Evolutionary conservation across 2,797 vertebrate genomes (phyloP).

Genomic region (Lepilemur ruficaudatus): DNA sequence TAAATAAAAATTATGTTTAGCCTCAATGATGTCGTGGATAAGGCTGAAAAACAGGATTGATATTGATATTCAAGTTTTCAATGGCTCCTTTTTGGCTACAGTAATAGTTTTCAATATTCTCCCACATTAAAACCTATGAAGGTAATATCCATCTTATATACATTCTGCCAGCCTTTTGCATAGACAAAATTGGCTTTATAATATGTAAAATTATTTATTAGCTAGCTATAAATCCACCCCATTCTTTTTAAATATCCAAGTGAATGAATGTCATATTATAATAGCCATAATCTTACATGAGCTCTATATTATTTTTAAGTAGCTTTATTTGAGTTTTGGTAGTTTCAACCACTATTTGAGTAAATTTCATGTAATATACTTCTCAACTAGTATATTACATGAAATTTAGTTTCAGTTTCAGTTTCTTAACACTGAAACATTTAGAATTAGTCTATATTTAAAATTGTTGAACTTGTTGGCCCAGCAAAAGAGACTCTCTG

Average conservation of each 20-base stretch:
- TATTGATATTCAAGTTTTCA: conserved; percentile 13
- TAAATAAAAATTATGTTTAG: not conserved
- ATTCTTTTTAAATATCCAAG: conserved; percentile 20
- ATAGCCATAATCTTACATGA: not conserved
- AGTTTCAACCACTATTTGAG: conserved; percentile 19
- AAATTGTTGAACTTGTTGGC: not conserved
- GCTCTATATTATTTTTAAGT: conserved; percentile 3
- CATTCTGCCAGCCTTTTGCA: not conserved
- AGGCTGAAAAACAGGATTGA: not conserved
- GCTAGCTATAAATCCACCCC: not conserved
- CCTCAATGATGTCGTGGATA: not conserved
- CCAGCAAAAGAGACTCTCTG: not conserved
- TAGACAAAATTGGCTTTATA: conserved; percentile 1
- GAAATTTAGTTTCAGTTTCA: too few relatives aligned
- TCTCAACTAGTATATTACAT: not conserved
- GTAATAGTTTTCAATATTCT: not conserved
- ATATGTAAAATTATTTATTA: not conserved
- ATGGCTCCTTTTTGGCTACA: not conserved
- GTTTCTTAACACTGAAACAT: not conserved
- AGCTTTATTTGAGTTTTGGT: conserved; percentile 14
- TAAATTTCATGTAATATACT: conserved; percentile 6
- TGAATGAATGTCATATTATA: not conserved
- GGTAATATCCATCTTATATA: not conserved
- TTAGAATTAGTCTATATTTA: not conserved
- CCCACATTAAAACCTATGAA: not conserved